Conservation (phyloP, 2,888 invertebrate genomes). For the Scaptomyza caliginosa region DNA sequence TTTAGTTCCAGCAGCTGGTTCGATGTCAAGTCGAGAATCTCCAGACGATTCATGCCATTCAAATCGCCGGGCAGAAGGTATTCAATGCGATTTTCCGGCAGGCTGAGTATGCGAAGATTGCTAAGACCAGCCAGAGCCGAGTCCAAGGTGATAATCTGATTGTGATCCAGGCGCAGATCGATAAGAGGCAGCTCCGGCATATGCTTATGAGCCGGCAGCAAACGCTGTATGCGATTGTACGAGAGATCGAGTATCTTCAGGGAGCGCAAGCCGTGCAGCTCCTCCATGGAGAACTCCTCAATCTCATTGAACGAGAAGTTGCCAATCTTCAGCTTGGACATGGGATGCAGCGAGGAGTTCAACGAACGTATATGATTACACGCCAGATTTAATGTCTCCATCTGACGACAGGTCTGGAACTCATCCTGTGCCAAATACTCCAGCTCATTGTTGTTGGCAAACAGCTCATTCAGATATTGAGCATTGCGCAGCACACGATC, state of each 20-base stretch:
- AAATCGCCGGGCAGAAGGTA: slow-evolving; percentile 91
- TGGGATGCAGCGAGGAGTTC: slow-evolving; percentile 89
- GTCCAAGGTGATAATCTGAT: slow-evolving; percentile 88
- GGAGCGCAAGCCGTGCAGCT: slow-evolving; percentile 89
- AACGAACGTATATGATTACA: slow-evolving; percentile 89
- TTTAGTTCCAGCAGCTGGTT: slow-evolving; percentile 91
- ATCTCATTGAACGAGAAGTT: slow-evolving; percentile 91
- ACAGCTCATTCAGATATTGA: slow-evolving; percentile 87
- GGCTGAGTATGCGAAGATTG: slow-evolving; percentile 88
- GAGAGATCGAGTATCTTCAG: slow-evolving; percentile 91
- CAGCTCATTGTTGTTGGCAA: slow-evolving; percentile 90
- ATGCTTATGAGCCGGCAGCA: slow-evolving; percentile 90
- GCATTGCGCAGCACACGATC: slow-evolving; percentile 90
- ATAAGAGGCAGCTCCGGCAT: slow-evolving; percentile 90
- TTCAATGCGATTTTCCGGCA: slow-evolving; percentile 90
- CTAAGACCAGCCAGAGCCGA: slow-evolving; percentile 91
- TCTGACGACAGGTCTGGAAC: slow-evolving; percentile 88
- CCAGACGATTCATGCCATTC: slow-evolving; percentile 90
- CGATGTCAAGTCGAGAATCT: slow-evolving; percentile 90
- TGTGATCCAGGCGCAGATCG: slow-evolving; percentile 90
- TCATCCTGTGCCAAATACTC: slow-evolving; percentile 91
- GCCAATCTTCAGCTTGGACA: slow-evolving; percentile 88
- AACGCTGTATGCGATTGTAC: slow-evolving; percentile 88
- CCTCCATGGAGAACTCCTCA: slow-evolving; percentile 91
- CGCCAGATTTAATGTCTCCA: slow-evolving; percentile 89